Percentiles rank a stretch among this genome's conserved stretches.
Evolutionary conservation across 2,113 vertebrate genomes (phyloP).

Genomic region (Asarcornis scutulata): DNA sequence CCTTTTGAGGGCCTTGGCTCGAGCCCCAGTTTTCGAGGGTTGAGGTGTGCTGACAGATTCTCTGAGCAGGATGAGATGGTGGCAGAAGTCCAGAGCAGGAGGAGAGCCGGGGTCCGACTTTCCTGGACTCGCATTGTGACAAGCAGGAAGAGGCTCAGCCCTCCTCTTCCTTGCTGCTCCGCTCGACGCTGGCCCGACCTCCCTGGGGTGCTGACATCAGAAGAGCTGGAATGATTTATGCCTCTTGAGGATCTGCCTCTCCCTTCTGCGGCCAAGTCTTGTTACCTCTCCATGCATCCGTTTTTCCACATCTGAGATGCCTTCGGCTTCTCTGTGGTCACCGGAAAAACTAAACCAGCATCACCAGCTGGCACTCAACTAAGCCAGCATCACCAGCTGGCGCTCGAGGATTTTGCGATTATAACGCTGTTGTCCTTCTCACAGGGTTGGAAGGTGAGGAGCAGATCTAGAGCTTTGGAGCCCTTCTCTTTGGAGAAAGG

Average conservation of each 20-base stretch:
- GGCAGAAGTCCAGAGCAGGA: slow-evolving; percentile 55
- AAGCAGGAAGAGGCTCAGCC: slow-evolving; percentile 32
- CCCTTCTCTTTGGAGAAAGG: background rate
- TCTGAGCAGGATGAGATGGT: background rate
- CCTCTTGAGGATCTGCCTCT: background rate
- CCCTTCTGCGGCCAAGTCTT: background rate
- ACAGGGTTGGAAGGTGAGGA: background rate
- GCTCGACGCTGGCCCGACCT: background rate
- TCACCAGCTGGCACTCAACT: background rate
- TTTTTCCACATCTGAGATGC: background rate
- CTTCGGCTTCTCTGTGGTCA: background rate
- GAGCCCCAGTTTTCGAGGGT: slow-evolving; percentile 2
- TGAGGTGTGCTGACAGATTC: slow-evolving; percentile 63
- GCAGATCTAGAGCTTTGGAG: background rate
- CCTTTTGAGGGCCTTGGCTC: slow-evolving; percentile 48
- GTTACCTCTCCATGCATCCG: background rate
- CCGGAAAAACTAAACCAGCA: background rate
- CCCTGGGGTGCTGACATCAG: background rate
- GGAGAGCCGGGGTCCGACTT: background rate
- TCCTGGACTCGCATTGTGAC: background rate
- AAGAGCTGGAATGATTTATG: background rate
- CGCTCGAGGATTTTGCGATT: background rate
- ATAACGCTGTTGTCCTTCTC: background rate
- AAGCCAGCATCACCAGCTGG: background rate
- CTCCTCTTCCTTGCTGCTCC: slow-evolving; percentile 6